A percentile compares a stretch with the other conserved stretches of the same genome.
These are phyloP conservation scores for Drosophila flavopinicola DNA, from an alignment of 2,888 invertebrate genomes.

Conservation along the genomic window DNA sequence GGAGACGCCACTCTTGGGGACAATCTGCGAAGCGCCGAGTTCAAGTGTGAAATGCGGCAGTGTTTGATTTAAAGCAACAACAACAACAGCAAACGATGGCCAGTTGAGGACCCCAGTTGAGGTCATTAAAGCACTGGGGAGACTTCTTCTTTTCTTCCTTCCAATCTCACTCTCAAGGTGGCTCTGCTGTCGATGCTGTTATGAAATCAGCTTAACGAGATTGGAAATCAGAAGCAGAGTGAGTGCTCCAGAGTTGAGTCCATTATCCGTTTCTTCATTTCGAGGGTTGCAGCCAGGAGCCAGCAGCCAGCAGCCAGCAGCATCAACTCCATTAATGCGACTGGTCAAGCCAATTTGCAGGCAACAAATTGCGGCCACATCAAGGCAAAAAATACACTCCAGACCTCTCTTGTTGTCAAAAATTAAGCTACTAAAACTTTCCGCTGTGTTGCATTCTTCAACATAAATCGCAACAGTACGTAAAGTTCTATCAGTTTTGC, in stretches of 20 bases:
- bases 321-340: conserved; percentile 30
- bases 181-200: conserved; percentile 56
- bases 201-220: conserved; percentile 79
- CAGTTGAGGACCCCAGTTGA: conserved; percentile 52
- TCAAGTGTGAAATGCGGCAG: conserved; percentile 72
- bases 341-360: conserved; percentile 76
- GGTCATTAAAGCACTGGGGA: conserved; percentile 42
- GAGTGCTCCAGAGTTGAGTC: conserved; percentile 18
- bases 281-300: conserved; percentile 37
- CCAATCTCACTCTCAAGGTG: conserved; percentile 6
- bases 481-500: conserved; percentile 45
- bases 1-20: conserved; percentile 55
- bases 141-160: conserved; percentile 12
- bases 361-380: conserved; percentile 69
- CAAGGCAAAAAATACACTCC: conserved; percentile 38
- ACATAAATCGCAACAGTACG: conserved; percentile 65
- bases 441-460: conserved; percentile 65
- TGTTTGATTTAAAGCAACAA: conserved; percentile 76
- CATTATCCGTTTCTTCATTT: conserved; percentile 33
- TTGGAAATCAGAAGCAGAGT: conserved; percentile 65
- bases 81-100: conserved; percentile 53
- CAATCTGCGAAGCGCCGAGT: conserved; percentile 47
- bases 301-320: conserved; percentile 5
- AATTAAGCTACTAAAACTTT: conserved; percentile 62
- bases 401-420: conserved; percentile 23